Conservation (phyloP, 2,113 vertebrate genomes). For the Pedetes capensis region DNA sequence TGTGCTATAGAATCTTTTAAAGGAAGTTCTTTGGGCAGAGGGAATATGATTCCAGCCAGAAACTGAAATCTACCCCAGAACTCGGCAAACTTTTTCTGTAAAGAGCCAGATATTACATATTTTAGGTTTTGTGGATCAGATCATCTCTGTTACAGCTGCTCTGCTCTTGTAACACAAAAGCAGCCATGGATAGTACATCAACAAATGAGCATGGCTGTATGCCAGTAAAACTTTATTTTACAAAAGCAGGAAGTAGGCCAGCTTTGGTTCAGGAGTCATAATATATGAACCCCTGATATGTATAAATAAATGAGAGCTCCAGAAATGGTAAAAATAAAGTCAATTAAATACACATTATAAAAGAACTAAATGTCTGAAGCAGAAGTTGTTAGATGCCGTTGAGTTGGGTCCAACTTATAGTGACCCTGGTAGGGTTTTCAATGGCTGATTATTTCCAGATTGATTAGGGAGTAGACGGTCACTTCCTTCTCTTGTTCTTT, state of each 20-base stretch:
- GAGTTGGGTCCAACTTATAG: too few relatives aligned
- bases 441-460: too few relatives aligned
- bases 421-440: too few relatives aligned
- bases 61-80: neutral
- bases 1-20: neutral
- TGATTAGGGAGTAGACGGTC: too few relatives aligned
- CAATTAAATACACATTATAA: neutral
- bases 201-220: neutral
- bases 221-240: conserved; percentile 38
- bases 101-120: neutral
- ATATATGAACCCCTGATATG: neutral
- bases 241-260: conserved; percentile 14
- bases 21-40: neutral
- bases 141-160: neutral
- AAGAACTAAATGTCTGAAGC: neutral
- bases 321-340: neutral
- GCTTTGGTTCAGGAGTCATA: neutral
- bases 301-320: neutral
- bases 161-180: neutral
- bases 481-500: too few relatives aligned
- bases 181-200: neutral
- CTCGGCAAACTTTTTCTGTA: neutral
- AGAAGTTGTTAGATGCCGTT: too few relatives aligned
- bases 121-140: neutral
- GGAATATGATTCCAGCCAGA: neutral